These are phyloP conservation scores for Rhinogobio ventralis DNA, from an alignment of 2,797 vertebrate genomes.

Conservation along the genomic window DNA sequence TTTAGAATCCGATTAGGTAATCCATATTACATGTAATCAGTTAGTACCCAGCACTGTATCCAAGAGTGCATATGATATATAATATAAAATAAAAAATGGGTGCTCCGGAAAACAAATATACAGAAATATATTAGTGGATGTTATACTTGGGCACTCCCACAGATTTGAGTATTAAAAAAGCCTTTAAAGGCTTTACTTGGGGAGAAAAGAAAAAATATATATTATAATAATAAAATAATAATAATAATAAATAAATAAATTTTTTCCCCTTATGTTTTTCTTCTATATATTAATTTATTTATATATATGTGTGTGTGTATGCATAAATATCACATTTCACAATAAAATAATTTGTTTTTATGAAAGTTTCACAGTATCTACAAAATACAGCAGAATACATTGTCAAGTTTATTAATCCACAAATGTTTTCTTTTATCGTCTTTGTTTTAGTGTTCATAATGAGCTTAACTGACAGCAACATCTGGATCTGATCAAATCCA, in stretches of 20 bases:
- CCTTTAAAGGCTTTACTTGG: background rate
- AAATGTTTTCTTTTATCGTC: constrained; percentile 58
- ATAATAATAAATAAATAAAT: too few species aligned
- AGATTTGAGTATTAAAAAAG: background rate
- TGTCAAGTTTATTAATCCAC: constrained; percentile 57
- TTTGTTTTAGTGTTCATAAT: constrained; percentile 70
- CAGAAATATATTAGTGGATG: background rate
- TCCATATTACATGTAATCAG: background rate
- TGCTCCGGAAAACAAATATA: background rate
- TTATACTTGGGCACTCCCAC: background rate
- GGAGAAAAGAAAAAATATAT: too few species aligned
- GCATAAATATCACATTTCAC: background rate
- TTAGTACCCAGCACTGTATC: background rate
- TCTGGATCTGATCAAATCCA: constrained; percentile 73
- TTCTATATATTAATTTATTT: too few species aligned
- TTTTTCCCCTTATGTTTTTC: too few species aligned
- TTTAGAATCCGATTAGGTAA: background rate
- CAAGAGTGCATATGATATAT: background rate
- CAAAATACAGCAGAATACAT: constrained; percentile 19
- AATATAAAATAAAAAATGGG: background rate
- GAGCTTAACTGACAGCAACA: constrained; percentile 67
- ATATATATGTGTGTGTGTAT: background rate
- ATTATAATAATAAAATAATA: too few species aligned
- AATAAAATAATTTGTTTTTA: background rate
- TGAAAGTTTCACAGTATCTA: background rate